Base-by-base conservation (phyloP, 2,888 invertebrate genomes). In the Dichetophora obliterata region DNA sequence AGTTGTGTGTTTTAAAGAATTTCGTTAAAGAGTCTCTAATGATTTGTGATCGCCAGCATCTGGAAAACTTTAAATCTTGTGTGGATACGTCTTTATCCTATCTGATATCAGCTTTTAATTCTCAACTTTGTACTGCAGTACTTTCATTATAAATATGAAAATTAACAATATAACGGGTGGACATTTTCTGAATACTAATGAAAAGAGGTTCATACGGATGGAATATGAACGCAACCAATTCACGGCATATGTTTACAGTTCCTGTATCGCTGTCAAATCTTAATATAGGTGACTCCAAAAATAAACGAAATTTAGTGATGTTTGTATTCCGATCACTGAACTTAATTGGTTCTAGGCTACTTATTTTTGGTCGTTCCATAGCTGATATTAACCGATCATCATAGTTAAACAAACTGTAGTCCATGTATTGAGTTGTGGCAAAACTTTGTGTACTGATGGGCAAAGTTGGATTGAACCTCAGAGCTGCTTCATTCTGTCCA, bases 191-290 rank as follows among this genome's bases (percentile, higher is more conserved):
- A 9, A 98, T 96, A 85, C 97, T 98, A 81, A 98, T 96, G 9
- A 97, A 95, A 89, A 98, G 97, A 0, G 98, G 98, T 90, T 98
- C 98, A 16, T 94, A 95, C 0, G 98, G 98, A 90, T 98, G 98
- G 89, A 97, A 98, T 11, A 97, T 97, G 87, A 98, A 98, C 22
- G 98, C 97, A 5, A 98, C 97, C 16, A 98, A 91, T 81, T 81
- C 97, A 90, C 14, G 95, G 66, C 34, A 43, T 14, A 37, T 19
- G 19, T 50, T 48, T 5, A 59, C 92, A 91, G 11, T 92, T 92
- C 86, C 93, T 92, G 0, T 93, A 95, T 92, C 82, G 93, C 61
- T 63, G 1, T 66, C 66, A 54, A 19, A 34, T n/a, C 50, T 11
- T 14, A 66, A 57, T 1, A 24, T 43, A 1, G 91, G 75, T 2